Percentiles rank a stretch among this genome's conserved stretches.
These are phyloP conservation scores for Pristionchus fissidentatus DNA, from an alignment of 2,888 invertebrate species.

Conservation along the genomic window DNA sequence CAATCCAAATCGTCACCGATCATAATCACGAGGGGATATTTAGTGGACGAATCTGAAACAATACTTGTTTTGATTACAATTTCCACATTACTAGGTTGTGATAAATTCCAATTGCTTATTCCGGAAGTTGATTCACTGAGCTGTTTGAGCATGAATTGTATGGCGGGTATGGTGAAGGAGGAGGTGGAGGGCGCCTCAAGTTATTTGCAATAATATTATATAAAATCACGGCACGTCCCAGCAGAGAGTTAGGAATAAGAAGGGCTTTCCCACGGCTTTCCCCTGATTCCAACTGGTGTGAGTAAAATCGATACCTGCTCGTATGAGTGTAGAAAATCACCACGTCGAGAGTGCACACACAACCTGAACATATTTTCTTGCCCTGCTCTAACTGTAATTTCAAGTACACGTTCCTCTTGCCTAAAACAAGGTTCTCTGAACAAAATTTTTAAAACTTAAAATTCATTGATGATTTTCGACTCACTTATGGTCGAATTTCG, in stretches of 20 bases:
- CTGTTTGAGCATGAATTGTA: neutral
- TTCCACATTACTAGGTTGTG: neutral
- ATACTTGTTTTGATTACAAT: neutral
- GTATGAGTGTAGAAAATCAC: slow-evolving; percentile 2
- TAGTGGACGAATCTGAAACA: neutral
- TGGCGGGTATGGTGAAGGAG: neutral
- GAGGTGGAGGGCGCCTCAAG: neutral
- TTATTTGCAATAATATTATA: no score
- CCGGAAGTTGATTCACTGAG: neutral
- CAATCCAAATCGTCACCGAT: slow-evolving; percentile 21
- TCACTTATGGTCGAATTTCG: neutral
- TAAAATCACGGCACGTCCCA: no score
- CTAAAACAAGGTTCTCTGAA: no score
- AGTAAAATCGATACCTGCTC: neutral
- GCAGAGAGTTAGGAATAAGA: no score
- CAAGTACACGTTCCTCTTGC: neutral
- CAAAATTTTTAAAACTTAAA: no score
- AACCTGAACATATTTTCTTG: neutral
- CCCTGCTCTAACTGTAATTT: neutral
- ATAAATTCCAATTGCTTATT: neutral
- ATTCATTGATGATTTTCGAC: no score
- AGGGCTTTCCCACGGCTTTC: no score
- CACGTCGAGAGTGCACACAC: slow-evolving; percentile 14
- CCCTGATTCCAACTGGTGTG: no score
- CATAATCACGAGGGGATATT: neutral